Evolutionary conservation across 2,113 vertebrate species (phyloP), one percentile per base, ranked within the genome.

Genomic region (Elephas maximus): DNA sequence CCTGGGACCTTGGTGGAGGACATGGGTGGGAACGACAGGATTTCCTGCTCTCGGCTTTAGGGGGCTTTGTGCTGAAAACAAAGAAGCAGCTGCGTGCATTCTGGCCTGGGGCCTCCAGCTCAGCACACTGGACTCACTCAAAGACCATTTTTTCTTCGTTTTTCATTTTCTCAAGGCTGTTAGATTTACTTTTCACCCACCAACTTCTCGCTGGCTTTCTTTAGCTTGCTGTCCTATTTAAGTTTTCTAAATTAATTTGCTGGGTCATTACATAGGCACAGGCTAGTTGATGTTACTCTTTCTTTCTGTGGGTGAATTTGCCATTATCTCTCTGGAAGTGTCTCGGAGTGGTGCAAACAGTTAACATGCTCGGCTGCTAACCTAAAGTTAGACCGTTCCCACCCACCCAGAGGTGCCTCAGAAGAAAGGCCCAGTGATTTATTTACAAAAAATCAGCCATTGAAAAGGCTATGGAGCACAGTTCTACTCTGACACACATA

Each of bases 41-140:
- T 98, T 98, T 98, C 97, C 97, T 94, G 95, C 88, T 92, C 82
- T 90, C 2, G 17, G 85, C 76, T 90, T 93, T 80, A 8, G 37
- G 24, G 67, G 57, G 33, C 92, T 97, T 94, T 94, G 90, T 94
- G 65, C 51, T 33, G 80, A 95, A 81, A 6, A 92, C 93, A 95
- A 51, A 60, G 15, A 45, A 17, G 62, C 12, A 4, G 62, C 44
- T 23, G 79, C 74, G 0, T 18, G 30, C 15, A 0, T 62, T 84
- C 73, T 33, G 2, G 86, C 63, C 69, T 53, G 57, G 44, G 77
- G 71, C n/a, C 44, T 88, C 71, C 12, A 30, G 79, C 65, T 86
- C 81, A 51, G 18, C n/a, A 73, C 79, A 41, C 44, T 33, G 30
- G 30, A 53, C 41, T 81, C 37, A 74, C 74, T 84, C 94, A 74